phyloP scores from a whole-genome alignment of 2,888 invertebrate genomes.

The Netelia melanura region DNA sequence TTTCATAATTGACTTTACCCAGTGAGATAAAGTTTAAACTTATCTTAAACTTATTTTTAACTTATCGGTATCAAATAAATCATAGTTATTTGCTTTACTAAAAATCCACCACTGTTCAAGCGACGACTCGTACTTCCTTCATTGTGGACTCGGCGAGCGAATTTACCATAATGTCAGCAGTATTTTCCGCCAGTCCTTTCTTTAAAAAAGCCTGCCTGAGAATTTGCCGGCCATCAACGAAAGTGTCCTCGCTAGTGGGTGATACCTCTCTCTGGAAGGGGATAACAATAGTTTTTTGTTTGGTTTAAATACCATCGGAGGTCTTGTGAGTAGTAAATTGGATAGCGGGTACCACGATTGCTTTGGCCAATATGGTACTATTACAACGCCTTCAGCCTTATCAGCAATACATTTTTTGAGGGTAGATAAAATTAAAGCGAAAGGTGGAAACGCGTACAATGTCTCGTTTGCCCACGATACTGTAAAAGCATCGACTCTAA shows the following conservation, averaged over 20 bases:
- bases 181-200: too few relatives aligned
- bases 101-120: constrained; percentile 18
- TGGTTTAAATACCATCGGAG: constrained; percentile 65
- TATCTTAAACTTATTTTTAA: background rate
- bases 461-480: constrained; percentile 22
- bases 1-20: constrained; percentile 24
- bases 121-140: too few relatives aligned
- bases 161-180: too few relatives aligned
- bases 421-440: constrained; percentile 2
- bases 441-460: constrained; percentile 8
- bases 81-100: constrained; percentile 50
- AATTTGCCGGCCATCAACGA: background rate
- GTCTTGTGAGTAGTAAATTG: constrained; percentile 36
- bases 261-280: constrained; percentile 66
- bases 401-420: constrained; percentile 7
- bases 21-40: constrained; percentile 23
- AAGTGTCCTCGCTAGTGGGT: constrained; percentile 63
- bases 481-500: constrained; percentile 9
- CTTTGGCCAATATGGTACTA: constrained; percentile 37
- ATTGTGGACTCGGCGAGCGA: too few relatives aligned
- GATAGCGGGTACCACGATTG: constrained; percentile 58
- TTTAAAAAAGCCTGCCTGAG: too few relatives aligned
- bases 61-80: constrained; percentile 20
- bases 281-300: constrained; percentile 64
- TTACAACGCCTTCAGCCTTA: constrained; percentile 1